A percentile compares a stretch with the other conserved stretches of the same genome.
phyloP scores from a whole-genome alignment of 2,888 invertebrate species.

The Halictus quadricinctus region DNA sequence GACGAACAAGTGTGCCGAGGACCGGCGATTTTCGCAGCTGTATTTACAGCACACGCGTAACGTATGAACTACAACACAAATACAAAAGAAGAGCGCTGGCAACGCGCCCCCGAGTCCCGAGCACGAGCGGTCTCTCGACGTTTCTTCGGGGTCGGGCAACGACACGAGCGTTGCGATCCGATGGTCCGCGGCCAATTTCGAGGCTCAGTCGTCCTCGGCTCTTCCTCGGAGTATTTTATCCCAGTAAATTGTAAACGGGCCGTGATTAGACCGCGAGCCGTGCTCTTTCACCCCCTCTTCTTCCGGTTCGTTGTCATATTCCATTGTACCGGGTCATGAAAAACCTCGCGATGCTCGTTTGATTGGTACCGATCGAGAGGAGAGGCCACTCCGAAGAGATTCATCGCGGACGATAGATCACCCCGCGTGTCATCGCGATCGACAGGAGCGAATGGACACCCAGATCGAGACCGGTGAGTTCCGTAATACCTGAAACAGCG shows the following conservation, averaged over 20 bases:
- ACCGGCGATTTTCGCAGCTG: background rate
- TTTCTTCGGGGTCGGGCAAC: slow-evolving; percentile 27
- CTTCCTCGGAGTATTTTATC: slow-evolving; percentile 7
- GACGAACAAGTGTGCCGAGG: background rate
- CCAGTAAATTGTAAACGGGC: background rate
- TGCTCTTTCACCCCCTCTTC: background rate
- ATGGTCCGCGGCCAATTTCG: slow-evolving; percentile 30
- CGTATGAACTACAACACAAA: background rate
- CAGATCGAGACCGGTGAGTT: slow-evolving; percentile 24
- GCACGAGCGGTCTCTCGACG: slow-evolving; percentile 2
- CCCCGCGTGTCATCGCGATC: background rate
- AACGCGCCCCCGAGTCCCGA: background rate
- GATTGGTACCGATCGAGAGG: background rate
- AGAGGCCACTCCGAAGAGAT: background rate
- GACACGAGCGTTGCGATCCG: slow-evolving; percentile 6
- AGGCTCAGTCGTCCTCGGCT: slow-evolving; percentile 26
- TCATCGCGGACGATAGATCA: background rate
- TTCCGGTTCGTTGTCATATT: background rate
- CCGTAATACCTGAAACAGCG: background rate
- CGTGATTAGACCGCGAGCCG: background rate
- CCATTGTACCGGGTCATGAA: background rate
- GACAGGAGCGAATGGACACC: slow-evolving; percentile 18
- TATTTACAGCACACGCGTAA: slow-evolving; percentile 24
- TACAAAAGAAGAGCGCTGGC: slow-evolving; percentile 9
- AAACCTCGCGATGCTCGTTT: background rate